Conservation (phyloP, 2,888 invertebrate genomes). For the Junonia oenone region DNA sequence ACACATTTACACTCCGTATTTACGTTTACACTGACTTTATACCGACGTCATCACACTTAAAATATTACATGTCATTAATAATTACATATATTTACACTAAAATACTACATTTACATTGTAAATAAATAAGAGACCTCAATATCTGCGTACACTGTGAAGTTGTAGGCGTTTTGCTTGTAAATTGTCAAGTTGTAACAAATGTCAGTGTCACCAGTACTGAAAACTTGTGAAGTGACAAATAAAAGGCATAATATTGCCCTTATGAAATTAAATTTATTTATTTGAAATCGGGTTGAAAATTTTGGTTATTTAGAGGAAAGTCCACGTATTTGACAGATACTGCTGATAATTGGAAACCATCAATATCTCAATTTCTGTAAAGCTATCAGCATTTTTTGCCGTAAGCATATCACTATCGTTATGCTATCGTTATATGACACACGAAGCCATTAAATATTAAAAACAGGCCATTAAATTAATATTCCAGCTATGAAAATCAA, state of each 20-base stretch:
- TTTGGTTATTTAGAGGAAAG: no score
- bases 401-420: no score
- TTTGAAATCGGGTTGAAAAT: no score
- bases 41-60: background rate
- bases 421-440: no score
- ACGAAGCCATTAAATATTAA: no score
- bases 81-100: background rate
- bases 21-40: background rate
- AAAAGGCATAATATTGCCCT: background rate
- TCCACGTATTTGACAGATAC: no score
- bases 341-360: no score
- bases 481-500: no score
- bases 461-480: no score
- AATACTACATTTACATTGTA: background rate
- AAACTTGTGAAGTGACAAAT: background rate
- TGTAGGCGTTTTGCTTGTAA: background rate
- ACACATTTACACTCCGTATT: slow-evolving; percentile 4
- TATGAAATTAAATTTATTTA: background rate
- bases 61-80: background rate
- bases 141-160: slow-evolving; percentile 1
- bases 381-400: no score
- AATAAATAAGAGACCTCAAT: slow-evolving; percentile 2
- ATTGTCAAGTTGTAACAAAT: background rate
- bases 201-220: background rate
- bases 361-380: no score